These are phyloP conservation scores for Tenthredo mesomela DNA, from an alignment of 2,888 invertebrate species.

Conservation along the genomic window DNA sequence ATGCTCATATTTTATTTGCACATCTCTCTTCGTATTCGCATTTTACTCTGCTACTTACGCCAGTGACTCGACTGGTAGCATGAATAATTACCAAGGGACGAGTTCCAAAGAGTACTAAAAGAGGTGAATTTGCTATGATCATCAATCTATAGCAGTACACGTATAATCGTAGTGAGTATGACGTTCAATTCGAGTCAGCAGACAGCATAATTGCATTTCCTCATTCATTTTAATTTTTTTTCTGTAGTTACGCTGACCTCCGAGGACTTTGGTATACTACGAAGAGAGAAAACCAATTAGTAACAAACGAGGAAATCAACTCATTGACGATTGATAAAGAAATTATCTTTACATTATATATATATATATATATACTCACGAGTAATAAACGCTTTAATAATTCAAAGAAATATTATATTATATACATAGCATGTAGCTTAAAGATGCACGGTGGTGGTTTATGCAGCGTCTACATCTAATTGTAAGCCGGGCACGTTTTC, in stretches of 20 bases:
- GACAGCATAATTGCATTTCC: conserved; percentile 38
- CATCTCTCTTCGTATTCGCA: neutral
- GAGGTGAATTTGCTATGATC: conserved; percentile 13
- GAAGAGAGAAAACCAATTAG: neutral
- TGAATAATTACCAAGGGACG: conserved; percentile 31
- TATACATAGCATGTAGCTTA: neutral
- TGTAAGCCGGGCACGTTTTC: conserved; percentile 23
- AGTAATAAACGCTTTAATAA: neutral
- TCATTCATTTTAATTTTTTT: neutral
- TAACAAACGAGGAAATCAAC: neutral
- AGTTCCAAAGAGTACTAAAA: conserved; percentile 22
- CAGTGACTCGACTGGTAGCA: conserved; percentile 20
- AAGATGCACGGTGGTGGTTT: neutral
- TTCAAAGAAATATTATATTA: neutral
- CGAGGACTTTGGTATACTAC: neutral
- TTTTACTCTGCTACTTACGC: neutral
- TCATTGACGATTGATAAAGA: neutral
- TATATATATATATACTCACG: no score
- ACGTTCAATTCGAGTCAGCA: conserved; percentile 29
- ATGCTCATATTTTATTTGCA: neutral
- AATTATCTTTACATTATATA: neutral
- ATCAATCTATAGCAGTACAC: conserved; percentile 32
- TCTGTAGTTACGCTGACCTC: neutral
- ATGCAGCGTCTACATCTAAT: neutral
- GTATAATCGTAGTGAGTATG: conserved; percentile 14